Conservation (phyloP, 2,113 vertebrate species). For the Nothobranchius furzeri region DNA sequence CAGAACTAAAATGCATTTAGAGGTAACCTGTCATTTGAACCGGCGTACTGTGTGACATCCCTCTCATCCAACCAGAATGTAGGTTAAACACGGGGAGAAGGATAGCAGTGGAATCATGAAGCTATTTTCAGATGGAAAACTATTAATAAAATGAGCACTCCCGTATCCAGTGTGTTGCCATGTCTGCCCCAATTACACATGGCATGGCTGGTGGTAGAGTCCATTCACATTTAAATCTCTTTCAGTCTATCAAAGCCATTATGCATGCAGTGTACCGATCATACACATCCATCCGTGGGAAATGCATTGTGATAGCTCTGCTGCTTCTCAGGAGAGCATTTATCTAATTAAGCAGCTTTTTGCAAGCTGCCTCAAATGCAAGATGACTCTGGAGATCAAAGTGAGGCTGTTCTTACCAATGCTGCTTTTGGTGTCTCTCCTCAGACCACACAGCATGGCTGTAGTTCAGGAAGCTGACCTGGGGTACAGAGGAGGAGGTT, state of each 20-base stretch:
- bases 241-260: conserved; percentile 3
- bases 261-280: not conserved
- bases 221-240: conserved; percentile 35
- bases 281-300: not conserved
- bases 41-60: conserved; percentile 37
- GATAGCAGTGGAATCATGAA: conserved; percentile 58
- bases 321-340: conserved; percentile 1
- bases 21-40: conserved; percentile 56
- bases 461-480: conserved; percentile 44
- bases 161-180: conserved; percentile 52
- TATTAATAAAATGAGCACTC: conserved; percentile 56
- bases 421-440: conserved; percentile 77
- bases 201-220: conserved; percentile 30
- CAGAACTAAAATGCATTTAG: too few relatives aligned
- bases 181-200: conserved; percentile 53
- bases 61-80: conserved; percentile 56
- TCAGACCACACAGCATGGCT: conserved; percentile 81
- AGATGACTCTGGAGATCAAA: conserved; percentile 19
- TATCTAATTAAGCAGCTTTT: conserved; percentile 3
- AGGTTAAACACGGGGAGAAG: conserved; percentile 63
- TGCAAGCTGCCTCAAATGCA: not conserved
- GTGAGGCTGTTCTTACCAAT: conserved; percentile 71
- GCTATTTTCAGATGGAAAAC: conserved; percentile 70
- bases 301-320: conserved; percentile 1
- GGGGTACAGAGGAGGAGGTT: conserved; percentile 22